Percentiles rank a stretch among this genome's conserved stretches.
These are phyloP conservation scores for Chrysaora quinquecirrha DNA, from an alignment of 30 jellyfish, hydroid and myxozoan genomes.

Conservation along the genomic window DNA sequence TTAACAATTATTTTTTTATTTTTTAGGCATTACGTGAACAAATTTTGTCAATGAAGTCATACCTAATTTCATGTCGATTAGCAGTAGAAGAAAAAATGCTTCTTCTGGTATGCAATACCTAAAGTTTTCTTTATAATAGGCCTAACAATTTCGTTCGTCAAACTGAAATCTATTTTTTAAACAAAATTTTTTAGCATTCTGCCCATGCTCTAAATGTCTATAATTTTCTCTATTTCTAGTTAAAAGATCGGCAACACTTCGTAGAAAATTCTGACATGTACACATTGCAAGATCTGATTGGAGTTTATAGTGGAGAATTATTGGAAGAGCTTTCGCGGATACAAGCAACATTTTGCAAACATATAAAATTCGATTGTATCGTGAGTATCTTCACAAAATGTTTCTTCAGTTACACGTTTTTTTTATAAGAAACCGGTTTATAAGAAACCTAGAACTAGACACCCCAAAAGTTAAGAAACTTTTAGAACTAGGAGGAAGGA, in stretches of 20 bases:
- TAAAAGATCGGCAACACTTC: constrained; percentile 89
- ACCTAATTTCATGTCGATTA: constrained; percentile 80
- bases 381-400: too few species aligned
- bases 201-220: too few species aligned
- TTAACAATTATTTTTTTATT: too few species aligned
- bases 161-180: too few species aligned
- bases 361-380: constrained; percentile 87
- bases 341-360: constrained; percentile 75
- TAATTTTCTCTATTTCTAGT: too few species aligned
- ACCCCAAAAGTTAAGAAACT: too few species aligned
- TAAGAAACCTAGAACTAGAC: too few species aligned
- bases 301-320: constrained; percentile 50
- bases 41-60: constrained; percentile 74
- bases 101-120: constrained; percentile 86
- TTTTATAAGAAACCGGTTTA: too few species aligned
- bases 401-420: too few species aligned
- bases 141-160: too few species aligned
- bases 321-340: constrained; percentile 77
- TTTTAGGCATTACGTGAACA: constrained; percentile 86
- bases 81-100: constrained; percentile 79
- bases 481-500: too few species aligned
- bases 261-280: constrained; percentile 84
- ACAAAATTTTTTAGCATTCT: too few species aligned
- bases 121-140: neutral
- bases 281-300: constrained; percentile 79